Base-by-base conservation (phyloP, 2,113 vertebrate genomes). In the Pedionomus torquatus region DNA sequence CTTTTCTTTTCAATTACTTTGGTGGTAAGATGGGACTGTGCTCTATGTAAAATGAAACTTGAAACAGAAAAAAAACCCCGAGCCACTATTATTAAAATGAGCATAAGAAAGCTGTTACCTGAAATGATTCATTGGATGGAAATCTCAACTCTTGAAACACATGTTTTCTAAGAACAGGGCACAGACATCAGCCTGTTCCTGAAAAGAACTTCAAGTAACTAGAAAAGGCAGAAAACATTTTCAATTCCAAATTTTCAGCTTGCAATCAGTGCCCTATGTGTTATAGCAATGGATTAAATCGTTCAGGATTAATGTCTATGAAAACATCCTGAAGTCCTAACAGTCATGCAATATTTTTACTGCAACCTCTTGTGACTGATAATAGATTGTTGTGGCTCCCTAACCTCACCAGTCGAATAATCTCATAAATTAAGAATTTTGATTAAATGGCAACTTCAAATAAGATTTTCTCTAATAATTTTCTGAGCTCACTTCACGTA, bases 11-110 rank as follows among this genome's bases (percentile, higher is more conserved):
- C 57, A 66, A 66, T 92, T 77, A 43, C 66, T 75, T 93, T 48
- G 24, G 78, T 90, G 63, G 70, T 89, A 70, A 83, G 63, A 78
- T 41, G 37, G 25, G 52, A 89, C 52, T 82, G 35, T 91, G 48
- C 55, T 90, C 17, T 79, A 75, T 71, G 46, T 97, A 65, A 93
- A 94, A 86, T 64, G 88, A 97, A 97, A 95, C 90, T 69, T 68
- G 88, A 90, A 96, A 95, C 91, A 66, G 23, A 77, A 93, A 93
- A 78, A 77, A 54, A 70, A 8, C 0, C 14, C 33, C 31, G 88
- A 92, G 83, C 85, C 44, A 4, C 94, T 90, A 37, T 94, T 92
- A 95, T 78, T 91, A 94, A 95, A 91, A 91, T 79, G 61, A 94
- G 51, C 2, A 0, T 64, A 58, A 81, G 51, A 89, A 48, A 81